A percentile compares a stretch with the other conserved stretches of the same genome.
Evolutionary conservation across 2,113 vertebrate species (phyloP).

Genomic region (Hucho hucho): DNA sequence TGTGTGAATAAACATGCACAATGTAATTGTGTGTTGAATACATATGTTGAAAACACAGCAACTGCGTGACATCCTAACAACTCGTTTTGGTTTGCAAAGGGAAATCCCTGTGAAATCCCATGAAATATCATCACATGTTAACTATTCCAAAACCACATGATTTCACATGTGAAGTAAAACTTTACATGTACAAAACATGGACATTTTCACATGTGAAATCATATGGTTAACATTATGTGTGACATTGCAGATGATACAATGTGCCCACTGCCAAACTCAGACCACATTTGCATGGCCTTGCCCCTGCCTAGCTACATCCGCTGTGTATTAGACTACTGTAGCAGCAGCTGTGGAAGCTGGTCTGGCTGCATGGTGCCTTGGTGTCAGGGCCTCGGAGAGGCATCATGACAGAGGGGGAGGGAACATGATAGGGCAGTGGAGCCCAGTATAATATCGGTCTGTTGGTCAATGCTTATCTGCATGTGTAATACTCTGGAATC

Average conservation of each 20-base stretch:
- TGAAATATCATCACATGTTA: no score
- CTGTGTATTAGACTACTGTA: conserved; percentile 54
- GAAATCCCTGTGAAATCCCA: no score
- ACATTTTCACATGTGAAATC: no score
- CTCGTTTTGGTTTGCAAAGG: no score
- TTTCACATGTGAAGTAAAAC: no score
- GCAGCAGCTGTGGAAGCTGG: conserved; percentile 74
- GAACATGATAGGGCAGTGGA: conserved; percentile 63
- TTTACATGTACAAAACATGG: no score
- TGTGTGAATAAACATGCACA: no score
- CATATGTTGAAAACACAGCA: no score
- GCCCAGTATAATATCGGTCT: conserved; percentile 68
- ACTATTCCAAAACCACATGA: no score
- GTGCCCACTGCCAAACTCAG: not conserved
- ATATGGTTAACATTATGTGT: not conserved
- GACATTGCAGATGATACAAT: no score
- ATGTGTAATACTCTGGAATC: conserved; percentile 42
- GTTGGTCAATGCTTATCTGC: conserved; percentile 52
- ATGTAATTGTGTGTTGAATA: no score
- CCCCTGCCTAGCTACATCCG: not conserved
- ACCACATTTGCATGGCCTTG: not conserved
- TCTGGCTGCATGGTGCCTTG: conserved; percentile 66
- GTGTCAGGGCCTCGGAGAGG: conserved; percentile 71
- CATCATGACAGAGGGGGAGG: conserved; percentile 62
- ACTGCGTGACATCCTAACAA: no score